A percentile compares a stretch with the other conserved stretches of the same genome.
Evolutionary conservation across 2,113 vertebrate species (phyloP).

Genomic region (Crypturellus undulatus): DNA sequence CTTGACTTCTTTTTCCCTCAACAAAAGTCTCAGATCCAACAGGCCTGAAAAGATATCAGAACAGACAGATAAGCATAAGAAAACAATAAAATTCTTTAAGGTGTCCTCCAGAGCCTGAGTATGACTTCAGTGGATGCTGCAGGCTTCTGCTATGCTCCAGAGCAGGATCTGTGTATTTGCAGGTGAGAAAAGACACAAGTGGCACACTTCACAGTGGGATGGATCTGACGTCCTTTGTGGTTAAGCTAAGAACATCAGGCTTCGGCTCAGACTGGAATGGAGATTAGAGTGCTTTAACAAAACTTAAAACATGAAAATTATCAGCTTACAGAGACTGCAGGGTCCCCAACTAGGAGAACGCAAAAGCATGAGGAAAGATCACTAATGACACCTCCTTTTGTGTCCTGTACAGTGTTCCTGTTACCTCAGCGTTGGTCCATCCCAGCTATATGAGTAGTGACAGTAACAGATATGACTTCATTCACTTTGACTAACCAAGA

Average conservation of each 20-base stretch:
- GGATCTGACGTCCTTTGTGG: neutral
- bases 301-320: constrained; percentile 2
- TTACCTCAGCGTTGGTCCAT: neutral
- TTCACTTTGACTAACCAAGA: neutral
- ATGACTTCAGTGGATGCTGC: neutral
- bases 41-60: neutral
- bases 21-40: neutral
- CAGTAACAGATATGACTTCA: neutral
- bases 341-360: neutral
- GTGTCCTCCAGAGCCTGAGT: neutral
- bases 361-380: neutral
- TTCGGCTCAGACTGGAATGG: neutral
- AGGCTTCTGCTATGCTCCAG: neutral
- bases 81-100: neutral
- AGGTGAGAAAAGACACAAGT: neutral
- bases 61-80: neutral
- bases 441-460: neutral
- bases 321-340: neutral
- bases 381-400: neutral
- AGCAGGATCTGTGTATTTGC: neutral
- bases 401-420: neutral
- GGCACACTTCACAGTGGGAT: neutral
- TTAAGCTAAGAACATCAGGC: neutral
- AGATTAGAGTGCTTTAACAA: neutral
- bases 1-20: neutral